Percentiles rank a stretch among this genome's conserved stretches.
Conservation (phyloP, 2,888 invertebrate genomes). For the Eupithecia vulgata region DNA sequence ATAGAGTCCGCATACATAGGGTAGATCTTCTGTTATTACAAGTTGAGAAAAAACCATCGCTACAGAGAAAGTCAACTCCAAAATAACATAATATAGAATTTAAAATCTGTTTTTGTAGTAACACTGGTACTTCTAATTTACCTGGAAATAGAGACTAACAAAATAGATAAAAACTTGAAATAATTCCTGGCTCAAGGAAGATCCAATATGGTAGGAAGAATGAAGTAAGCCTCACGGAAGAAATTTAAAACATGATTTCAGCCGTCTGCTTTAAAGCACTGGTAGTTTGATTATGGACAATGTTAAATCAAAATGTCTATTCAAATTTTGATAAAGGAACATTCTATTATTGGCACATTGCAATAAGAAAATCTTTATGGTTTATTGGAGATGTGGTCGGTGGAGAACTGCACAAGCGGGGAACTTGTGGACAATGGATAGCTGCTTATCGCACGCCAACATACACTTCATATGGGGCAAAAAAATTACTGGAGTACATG, state of each 20-base stretch:
- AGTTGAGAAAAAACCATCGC: slow-evolving; percentile 14
- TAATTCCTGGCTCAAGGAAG: not conserved
- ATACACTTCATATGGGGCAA: not conserved
- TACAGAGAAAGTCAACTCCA: slow-evolving; percentile 7
- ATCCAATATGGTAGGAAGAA: not conserved
- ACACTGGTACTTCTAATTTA: not conserved
- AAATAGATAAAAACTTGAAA: not conserved
- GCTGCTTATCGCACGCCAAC: not conserved
- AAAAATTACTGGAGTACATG: not conserved
- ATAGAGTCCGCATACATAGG: slow-evolving; percentile 13
- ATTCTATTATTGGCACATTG: not conserved
- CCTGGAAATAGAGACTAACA: not conserved
- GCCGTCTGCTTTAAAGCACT: not conserved
- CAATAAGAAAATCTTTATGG: not conserved
- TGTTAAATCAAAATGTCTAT: not conserved
- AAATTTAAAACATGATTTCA: not conserved
- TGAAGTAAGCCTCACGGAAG: not conserved
- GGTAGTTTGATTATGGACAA: not conserved
- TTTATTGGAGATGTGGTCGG: not conserved
- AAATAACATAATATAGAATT: not conserved
- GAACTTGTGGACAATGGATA: slow-evolving; percentile 4
- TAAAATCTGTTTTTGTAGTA: not conserved
- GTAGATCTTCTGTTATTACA: slow-evolving; percentile 18
- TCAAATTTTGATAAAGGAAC: not conserved
- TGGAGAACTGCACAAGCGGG: not conserved